These are phyloP conservation scores for Siniperca obscura DNA, from an alignment of 2,797 vertebrate species.

Conservation along the genomic window DNA sequence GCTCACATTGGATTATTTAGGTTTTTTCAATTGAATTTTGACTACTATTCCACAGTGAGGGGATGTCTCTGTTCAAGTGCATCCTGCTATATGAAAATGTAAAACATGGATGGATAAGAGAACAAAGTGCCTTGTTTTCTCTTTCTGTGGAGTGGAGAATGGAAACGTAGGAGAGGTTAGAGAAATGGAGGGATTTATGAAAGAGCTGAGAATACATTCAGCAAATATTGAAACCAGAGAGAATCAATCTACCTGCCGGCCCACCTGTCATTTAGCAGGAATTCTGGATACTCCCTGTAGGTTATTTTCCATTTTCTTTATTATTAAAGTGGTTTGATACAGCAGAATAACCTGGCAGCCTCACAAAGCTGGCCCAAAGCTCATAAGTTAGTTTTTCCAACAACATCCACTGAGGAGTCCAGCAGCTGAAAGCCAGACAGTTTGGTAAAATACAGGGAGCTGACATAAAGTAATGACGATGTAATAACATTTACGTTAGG, in stretches of 20 bases:
- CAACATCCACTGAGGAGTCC: not conserved
- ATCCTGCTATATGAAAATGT: conserved; percentile 38
- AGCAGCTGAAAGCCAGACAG: not conserved
- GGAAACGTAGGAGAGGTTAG: conserved; percentile 16
- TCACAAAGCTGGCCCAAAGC: conserved; percentile 34
- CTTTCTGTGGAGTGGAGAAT: conserved; percentile 51
- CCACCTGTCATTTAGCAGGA: conserved; percentile 17
- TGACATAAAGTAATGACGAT: not conserved
- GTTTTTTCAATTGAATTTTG: conserved; percentile 62
- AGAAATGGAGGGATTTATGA: not conserved
- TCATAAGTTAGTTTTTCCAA: not conserved
- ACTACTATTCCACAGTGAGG: conserved; percentile 18
- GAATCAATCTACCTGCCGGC: conserved; percentile 14
- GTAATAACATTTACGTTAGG: not conserved
- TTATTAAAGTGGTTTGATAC: conserved; percentile 20
- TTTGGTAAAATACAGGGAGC: not conserved
- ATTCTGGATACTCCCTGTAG: conserved; percentile 11
- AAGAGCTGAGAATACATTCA: conserved; percentile 9
- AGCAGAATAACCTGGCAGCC: conserved; percentile 22
- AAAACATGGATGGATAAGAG: conserved; percentile 54
- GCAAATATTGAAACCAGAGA: conserved; percentile 33
- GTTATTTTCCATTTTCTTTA: conserved; percentile 15
- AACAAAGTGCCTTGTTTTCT: conserved; percentile 82
- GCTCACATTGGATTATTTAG: conserved; percentile 50
- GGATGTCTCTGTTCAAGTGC: conserved; percentile 26